Percentiles rank a stretch among this genome's conserved stretches.
Conservation (phyloP, 2,113 vertebrate genomes). For the Orientallactaga bullata region DNA sequence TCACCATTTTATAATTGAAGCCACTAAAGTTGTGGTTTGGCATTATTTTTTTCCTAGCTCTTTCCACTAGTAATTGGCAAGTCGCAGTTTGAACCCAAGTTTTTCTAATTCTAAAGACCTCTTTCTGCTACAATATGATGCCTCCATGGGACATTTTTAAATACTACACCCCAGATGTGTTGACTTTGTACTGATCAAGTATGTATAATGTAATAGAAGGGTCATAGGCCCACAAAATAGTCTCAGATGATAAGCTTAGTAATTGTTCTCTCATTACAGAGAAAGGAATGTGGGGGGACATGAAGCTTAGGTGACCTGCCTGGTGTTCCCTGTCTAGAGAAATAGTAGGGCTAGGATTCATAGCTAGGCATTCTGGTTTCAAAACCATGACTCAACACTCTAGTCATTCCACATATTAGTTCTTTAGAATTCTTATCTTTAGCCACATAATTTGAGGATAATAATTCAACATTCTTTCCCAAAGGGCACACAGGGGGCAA, state of each 20-base stretch:
- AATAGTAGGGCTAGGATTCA: not conserved
- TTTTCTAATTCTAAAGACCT: not conserved
- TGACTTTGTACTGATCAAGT: not conserved
- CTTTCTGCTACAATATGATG: constrained; percentile 15
- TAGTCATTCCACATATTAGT: not conserved
- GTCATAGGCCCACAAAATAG: not conserved
- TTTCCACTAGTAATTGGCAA: not conserved
- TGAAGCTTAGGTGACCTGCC: not conserved
- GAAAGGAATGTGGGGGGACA: not conserved
- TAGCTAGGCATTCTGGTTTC: not conserved
- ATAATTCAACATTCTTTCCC: constrained; percentile 69
- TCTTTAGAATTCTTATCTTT: constrained; percentile 53
- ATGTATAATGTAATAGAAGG: not conserved
- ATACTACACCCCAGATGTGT: not conserved
- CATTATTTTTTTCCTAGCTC: not conserved
- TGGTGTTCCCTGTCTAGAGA: not conserved
- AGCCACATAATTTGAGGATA: constrained; percentile 67
- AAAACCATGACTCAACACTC: not conserved
- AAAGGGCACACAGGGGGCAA: not conserved
- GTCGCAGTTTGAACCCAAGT: not conserved
- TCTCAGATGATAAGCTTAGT: not conserved
- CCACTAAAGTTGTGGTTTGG: not conserved
- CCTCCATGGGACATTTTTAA: not conserved
- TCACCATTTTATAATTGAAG: not conserved
- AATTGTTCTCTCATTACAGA: not conserved